Conservation (phyloP, 2,888 invertebrate species). For the Rhingia campestris region DNA sequence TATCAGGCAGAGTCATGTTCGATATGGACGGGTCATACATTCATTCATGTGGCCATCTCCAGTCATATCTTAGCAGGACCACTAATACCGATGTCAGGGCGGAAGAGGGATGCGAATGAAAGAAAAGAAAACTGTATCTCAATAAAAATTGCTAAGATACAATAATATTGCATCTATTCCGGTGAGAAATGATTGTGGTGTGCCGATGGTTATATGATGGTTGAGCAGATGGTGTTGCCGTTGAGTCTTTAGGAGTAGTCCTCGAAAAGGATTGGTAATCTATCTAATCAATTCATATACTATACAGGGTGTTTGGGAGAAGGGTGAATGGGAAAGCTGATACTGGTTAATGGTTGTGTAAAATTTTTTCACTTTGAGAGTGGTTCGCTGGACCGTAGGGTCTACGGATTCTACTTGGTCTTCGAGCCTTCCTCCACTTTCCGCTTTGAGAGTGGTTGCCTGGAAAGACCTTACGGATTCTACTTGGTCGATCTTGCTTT, state of each 20-base stretch:
- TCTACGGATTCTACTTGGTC: too few relatives aligned
- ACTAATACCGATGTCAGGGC: conserved; percentile 40
- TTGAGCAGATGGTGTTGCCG: conserved; percentile 40
- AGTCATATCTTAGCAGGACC: conserved; percentile 47
- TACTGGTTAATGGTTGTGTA: too few relatives aligned
- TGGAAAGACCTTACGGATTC: too few relatives aligned
- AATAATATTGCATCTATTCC: conserved; percentile 58
- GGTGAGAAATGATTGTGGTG: conserved; percentile 50
- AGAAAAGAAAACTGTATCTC: conserved; percentile 34
- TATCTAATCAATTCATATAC: too few relatives aligned
- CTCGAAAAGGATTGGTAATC: too few relatives aligned
- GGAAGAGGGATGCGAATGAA: conserved; percentile 9
- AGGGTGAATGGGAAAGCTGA: too few relatives aligned
- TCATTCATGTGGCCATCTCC: conserved; percentile 63
- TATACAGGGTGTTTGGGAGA: too few relatives aligned
- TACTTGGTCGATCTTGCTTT: too few relatives aligned
- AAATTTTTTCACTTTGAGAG: too few relatives aligned
- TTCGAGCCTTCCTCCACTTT: too few relatives aligned
- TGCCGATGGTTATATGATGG: conserved; percentile 1
- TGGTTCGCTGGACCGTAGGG: too few relatives aligned
- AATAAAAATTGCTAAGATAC: conserved; percentile 63
- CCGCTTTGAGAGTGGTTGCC: too few relatives aligned
- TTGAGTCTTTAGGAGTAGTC: neutral
- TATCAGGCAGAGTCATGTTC: conserved; percentile 59
- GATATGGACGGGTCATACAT: conserved; percentile 59